Evolutionary conservation across 2,797 vertebrate genomes (phyloP), one percentile per base, ranked within the genome.

Genomic region (Pampus argenteus): DNA sequence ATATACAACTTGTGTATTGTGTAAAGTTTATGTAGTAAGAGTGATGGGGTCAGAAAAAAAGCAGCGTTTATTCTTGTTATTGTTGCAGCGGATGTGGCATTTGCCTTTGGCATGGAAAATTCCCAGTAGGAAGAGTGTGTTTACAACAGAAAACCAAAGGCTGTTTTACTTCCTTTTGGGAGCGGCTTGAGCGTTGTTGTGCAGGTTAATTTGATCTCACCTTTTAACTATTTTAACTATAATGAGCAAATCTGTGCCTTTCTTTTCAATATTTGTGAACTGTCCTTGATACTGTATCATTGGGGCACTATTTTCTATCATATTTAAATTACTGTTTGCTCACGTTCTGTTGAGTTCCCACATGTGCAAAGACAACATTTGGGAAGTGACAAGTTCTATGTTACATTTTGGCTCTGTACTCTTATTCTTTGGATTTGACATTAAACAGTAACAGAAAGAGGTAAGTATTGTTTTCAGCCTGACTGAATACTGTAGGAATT

Each of bases 21-120:
- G 5, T 55, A 15, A 38, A 42, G n/a, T n/a, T n/a, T n/a, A n/a
- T n/a, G n/a, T n/a, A n/a, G n/a, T n/a, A n/a, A n/a, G n/a, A n/a
- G n/a, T 18, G 23, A 64, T 22, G 28, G 3, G 5, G 15, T 3
- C 26, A 17, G 18, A 2, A 9, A 20, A 38, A 78, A 72, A 45
- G 48, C 40, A 40, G 18, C 17, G 4, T 55, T 63, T 64, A 65
- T n/a, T n/a, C n/a, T n/a, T n/a, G n/a, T n/a, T n/a, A n/a, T n/a
- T n/a, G n/a, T n/a, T n/a, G n/a, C 23, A 54, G 52, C 50, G 49
- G 57, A 69, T 42, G 52, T 55, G 44, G 28, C 17, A 49, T 81
- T 63, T 49, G 63, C 80, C 76, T 68, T 56, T 70, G 76, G 78
- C 69, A 51, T 2, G 64, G 77, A 87, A 87, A 90, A 50, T 52